Percentiles rank a stretch among this genome's conserved stretches.
Conservation (phyloP, 2,113 vertebrate species). For the Bolborhynchus lineola region DNA sequence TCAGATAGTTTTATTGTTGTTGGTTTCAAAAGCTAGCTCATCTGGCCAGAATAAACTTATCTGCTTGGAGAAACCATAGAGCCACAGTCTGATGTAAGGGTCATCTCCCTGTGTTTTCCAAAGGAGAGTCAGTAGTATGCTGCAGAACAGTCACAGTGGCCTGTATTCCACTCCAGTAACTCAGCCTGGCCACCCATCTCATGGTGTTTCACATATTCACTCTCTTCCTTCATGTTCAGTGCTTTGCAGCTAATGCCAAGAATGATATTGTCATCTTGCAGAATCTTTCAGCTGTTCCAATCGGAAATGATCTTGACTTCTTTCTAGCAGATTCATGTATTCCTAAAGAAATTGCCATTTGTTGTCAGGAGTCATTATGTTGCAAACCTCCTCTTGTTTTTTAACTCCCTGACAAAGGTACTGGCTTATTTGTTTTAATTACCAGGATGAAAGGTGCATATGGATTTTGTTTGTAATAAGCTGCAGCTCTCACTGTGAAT, state of each 20-base stretch:
- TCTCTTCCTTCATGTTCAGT: neutral
- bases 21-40: neutral
- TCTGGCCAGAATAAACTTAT: neutral
- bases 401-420: neutral
- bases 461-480: neutral
- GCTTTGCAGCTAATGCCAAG: neutral
- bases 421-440: constrained; percentile 37
- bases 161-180: neutral
- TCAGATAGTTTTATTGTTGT: neutral
- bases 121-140: neutral
- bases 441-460: neutral
- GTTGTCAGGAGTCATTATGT: neutral
- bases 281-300: neutral
- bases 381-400: neutral
- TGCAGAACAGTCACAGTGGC: neutral
- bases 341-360: neutral
- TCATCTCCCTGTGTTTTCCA: neutral
- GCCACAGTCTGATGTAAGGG: fast-evolving
- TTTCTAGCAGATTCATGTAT: neutral
- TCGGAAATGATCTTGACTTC: neutral
- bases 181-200: neutral
- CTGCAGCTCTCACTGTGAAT: neutral
- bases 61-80: neutral
- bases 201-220: neutral
- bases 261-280: neutral